Base-by-base conservation (phyloP, 2,113 vertebrate species). In the Bucco capensis region DNA sequence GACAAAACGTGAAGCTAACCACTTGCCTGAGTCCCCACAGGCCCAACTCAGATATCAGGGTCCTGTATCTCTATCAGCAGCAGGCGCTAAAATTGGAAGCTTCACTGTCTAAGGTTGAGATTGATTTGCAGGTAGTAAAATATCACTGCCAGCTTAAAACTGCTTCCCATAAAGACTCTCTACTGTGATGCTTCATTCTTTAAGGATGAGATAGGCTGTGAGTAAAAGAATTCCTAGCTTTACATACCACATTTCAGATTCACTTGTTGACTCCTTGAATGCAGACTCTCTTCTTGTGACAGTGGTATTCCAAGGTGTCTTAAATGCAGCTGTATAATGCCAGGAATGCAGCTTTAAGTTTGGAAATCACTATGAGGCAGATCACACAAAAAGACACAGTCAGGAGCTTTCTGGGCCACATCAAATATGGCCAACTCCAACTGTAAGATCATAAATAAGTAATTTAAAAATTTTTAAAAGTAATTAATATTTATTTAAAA, bases 91-190 rank as follows among this genome's bases (percentile, higher is more conserved):
- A 71, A 76, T 6, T 66, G 44, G 80, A 86, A 83, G 35, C 40
- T 90, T 35, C 21, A 46, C 60, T 79, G 19, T 81, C 24, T 66
- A 62, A 47, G 64, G 44, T 5, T 93, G 80, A 92, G 90, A 84
- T 89, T 82, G 77, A 92, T 91, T 94, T 91, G 61, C 70, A 82
- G 61, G n/a, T 15, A 67, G 78, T 87, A 91, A 94, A 92, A 49
- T 19, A 84, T 60, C 74, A 44, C 50, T 64, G 44, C 19, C 44
- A 84, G 38, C 30, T 91, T 87, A 74, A 91, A 95, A 84, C 47
- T 89, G 15, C 42, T 84, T 71, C 61, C 33, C 19, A 28, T 93
- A 86, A 94, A 88, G 69, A 22, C 90, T 88, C 37, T 58, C 60
- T 58, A 62, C 56, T 38, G 44, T 54, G 61, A 38, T 81, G 65